phyloP scores from a whole-genome alignment of 2,797 vertebrate genomes.

The Emys orbicularis region DNA sequence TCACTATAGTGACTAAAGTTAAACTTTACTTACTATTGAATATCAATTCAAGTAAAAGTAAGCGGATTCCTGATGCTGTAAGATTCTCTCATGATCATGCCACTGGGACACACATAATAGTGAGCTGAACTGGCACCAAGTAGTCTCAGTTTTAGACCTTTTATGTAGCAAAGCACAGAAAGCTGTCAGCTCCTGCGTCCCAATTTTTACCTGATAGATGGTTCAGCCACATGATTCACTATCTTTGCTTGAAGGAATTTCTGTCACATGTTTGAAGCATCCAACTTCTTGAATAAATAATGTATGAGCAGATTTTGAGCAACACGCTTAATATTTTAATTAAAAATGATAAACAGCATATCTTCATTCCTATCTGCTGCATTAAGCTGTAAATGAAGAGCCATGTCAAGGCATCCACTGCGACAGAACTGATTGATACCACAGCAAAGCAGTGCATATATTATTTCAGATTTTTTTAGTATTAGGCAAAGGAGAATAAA shows the following conservation, averaged over 20 bases:
- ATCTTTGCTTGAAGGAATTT: background rate
- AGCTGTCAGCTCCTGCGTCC: background rate
- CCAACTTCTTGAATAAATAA: constrained; percentile 7
- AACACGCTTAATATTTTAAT: constrained; percentile 56
- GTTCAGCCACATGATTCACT: background rate
- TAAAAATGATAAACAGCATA: constrained; percentile 17
- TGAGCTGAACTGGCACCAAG: background rate
- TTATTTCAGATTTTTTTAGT: constrained; percentile 15
- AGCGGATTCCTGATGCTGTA: background rate
- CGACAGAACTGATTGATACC: constrained; percentile 22
- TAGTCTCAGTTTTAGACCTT: background rate
- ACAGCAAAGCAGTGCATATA: constrained; percentile 4
- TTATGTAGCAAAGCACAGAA: background rate
- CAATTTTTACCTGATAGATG: background rate
- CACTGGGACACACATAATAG: background rate
- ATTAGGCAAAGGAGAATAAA: constrained; percentile 27
- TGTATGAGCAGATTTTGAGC: background rate
- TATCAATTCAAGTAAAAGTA: background rate
- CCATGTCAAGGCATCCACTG: background rate
- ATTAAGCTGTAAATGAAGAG: constrained; percentile 41
- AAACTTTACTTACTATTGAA: background rate
- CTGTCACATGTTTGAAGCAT: background rate
- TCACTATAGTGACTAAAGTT: fast-evolving
- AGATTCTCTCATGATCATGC: background rate
- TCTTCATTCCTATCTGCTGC: constrained; percentile 15